Base-by-base conservation (phyloP, 2,797 vertebrate species). In the Microchirus variegatus region DNA sequence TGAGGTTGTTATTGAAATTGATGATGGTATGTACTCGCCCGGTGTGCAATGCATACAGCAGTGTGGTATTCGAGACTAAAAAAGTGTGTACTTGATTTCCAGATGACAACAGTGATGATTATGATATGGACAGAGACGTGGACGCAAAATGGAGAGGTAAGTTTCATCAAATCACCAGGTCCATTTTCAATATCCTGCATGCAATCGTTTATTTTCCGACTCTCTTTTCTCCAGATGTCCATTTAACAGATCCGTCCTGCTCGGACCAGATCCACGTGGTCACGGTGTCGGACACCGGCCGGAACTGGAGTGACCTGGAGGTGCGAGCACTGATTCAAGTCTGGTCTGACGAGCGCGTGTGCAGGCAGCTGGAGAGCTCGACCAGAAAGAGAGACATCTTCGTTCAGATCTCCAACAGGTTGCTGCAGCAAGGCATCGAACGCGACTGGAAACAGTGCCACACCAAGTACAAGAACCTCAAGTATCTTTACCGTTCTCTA, bases 381-480 rank as follows among this genome's bases (percentile, higher is more conserved):
- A 96, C 93, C 53, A 93, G 94, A 71, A 96, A 97, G 89, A 94
- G 95, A 70, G 94, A 97, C 82, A 95, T 96, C 77, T 95, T 95
- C 48, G 90, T 96, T 77, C 94, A 96, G 91, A 96, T 95, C 83
- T 94, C 94, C 58, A 93, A 90, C 81, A 89, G 91, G 73, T 54
- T 96, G 53, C 87, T 93, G 90, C 93, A 94, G 76, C 87, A 92
- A 58, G 94, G 95, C 57, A 94, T 95, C 15, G 95, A 97, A 9
- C 94, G 94, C 4, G 95, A 97, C 89, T 96, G 94, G 95, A 98
- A 96, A 69, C 94, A 96, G 63, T 96, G 94, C 67, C 91, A 90
- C 69, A 95, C 93, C 8, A 97, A 97, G 82, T 95, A 95, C 87
- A 97, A 95, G 80, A 96, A 96, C 85, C 91, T 96, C 45, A 96